These are phyloP conservation scores for Agrotis puta DNA, from an alignment of 2,888 invertebrate species.

Conservation along the genomic window DNA sequence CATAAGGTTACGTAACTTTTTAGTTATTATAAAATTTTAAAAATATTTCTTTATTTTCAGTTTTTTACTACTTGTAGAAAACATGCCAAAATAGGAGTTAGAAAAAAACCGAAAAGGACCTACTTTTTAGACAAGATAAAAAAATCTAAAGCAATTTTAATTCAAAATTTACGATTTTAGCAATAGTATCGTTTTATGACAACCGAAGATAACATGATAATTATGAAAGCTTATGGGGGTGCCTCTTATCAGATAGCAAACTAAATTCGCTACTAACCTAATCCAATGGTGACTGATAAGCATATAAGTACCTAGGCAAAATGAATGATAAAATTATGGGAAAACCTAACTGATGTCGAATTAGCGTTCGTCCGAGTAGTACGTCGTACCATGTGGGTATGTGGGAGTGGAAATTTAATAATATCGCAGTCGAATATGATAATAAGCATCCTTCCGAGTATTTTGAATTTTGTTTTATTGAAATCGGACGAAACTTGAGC, in stretches of 20 bases:
- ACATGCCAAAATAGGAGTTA: background rate
- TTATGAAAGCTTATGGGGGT: background rate
- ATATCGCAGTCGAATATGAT: too few species aligned
- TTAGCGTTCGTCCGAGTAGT: background rate
- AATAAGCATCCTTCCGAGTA: too few species aligned
- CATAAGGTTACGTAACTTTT: background rate
- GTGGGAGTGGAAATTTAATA: too few species aligned
- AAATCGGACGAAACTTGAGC: too few species aligned
- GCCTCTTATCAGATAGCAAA: conserved; percentile 28
- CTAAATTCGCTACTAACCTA: conserved; percentile 23
- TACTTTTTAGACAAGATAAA: background rate
- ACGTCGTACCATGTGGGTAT: too few species aligned
- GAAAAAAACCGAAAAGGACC: background rate
- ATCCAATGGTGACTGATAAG: background rate
- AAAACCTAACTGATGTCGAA: too few species aligned
- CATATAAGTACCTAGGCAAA: too few species aligned
- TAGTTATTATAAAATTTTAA: background rate
- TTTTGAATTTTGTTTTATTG: too few species aligned
- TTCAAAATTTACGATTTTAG: conserved; percentile 16
- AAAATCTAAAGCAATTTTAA: conserved; percentile 11
- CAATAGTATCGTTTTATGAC: background rate
- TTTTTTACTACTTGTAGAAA: background rate
- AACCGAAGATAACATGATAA: conserved; percentile 7
- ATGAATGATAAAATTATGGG: conserved; percentile 14
- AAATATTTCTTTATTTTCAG: background rate